These are phyloP conservation scores for Mesitornis unicolor DNA, from an alignment of 2,113 vertebrate species.

Conservation along the genomic window DNA sequence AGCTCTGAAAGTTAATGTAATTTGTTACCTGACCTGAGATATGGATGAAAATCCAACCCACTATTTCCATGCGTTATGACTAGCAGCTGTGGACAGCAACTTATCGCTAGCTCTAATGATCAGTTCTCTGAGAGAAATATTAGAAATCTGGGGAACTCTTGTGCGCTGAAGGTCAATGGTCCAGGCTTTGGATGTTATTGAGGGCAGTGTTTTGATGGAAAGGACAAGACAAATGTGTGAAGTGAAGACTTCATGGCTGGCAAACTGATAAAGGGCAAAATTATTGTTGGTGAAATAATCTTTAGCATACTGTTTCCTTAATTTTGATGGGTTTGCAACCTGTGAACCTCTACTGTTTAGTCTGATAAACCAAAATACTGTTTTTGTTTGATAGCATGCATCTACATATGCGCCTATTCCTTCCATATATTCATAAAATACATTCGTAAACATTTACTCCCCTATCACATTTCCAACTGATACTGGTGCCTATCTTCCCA, in stretches of 20 bases:
- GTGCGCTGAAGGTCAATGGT: background rate
- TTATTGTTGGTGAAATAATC: background rate
- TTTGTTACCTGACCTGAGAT: background rate
- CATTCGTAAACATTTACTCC: background rate
- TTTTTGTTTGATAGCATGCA: background rate
- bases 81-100: background rate
- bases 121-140: background rate
- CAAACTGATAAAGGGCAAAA: background rate
- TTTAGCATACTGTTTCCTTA: background rate
- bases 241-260: background rate
- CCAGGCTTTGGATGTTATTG: background rate
- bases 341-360: background rate
- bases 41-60: background rate
- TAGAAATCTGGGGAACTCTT: background rate
- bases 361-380: background rate
- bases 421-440: background rate
- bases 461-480: background rate
- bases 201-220: background rate
- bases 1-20: background rate
- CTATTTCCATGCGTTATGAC: background rate
- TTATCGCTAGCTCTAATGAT: background rate
- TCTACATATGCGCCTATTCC: background rate
- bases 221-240: no score
- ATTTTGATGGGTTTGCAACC: background rate
- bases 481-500: background rate